Percentiles rank a stretch among this genome's conserved stretches.
phyloP scores from a whole-genome alignment of 1,140 invertebrate genomes.

The Papilio machaon region DNA sequence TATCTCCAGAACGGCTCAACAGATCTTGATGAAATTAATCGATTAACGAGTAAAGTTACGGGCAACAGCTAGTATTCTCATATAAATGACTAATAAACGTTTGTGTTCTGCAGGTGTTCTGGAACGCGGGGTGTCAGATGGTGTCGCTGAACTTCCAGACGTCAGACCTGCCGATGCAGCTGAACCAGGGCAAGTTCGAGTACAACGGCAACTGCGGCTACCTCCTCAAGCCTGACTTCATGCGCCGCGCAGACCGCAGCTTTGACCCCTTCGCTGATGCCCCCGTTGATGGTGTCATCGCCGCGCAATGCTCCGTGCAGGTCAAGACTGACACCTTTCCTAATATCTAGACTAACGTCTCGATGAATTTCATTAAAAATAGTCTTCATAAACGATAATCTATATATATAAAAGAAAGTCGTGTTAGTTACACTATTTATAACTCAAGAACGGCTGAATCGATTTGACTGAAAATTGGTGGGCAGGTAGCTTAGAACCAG shows the following conservation, averaged over 20 bases:
- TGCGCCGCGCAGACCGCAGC: slow-evolving; percentile 96
- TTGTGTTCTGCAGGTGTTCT: slow-evolving; percentile 86
- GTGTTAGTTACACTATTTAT: too few species aligned
- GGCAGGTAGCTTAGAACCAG: too few species aligned
- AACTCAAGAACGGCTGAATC: too few species aligned
- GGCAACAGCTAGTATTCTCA: too few species aligned
- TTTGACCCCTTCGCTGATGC: slow-evolving; percentile 99
- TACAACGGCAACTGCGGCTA: slow-evolving; percentile 99
- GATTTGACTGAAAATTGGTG: too few species aligned
- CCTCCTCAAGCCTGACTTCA: slow-evolving; percentile 99
- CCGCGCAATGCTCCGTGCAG: slow-evolving; percentile 98
- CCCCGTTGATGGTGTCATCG: slow-evolving; percentile 99
- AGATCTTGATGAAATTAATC: too few species aligned
- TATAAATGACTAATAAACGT: not conserved
- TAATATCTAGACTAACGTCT: not conserved
- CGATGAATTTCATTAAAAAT: too few species aligned
- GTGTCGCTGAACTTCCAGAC: slow-evolving; percentile 99
- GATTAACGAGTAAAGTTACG: too few species aligned
- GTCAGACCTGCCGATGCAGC: slow-evolving; percentile 99
- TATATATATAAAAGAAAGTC: too few species aligned
- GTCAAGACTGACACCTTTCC: slow-evolving; percentile 75
- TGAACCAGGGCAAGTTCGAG: slow-evolving; percentile 99
- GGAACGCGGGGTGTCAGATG: slow-evolving; percentile 98
- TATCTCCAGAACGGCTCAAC: too few species aligned
- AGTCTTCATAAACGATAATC: too few species aligned